Conservation (phyloP, 2,888 invertebrate genomes). For the Coleophora deauratella region DNA sequence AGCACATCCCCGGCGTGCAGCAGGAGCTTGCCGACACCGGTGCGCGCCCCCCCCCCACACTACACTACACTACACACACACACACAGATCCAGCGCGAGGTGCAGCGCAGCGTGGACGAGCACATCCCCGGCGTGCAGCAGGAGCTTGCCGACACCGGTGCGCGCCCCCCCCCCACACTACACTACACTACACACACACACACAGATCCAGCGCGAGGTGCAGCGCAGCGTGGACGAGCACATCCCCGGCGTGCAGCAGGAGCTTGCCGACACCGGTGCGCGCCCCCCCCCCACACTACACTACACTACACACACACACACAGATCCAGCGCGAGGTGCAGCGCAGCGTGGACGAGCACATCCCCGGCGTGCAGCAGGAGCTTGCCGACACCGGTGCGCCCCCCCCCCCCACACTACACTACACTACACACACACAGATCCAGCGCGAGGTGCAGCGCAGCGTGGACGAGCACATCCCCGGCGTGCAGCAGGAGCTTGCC, state of each 20-base stretch:
- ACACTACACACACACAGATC: too few species aligned
- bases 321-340: slow-evolving; percentile 78
- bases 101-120: slow-evolving; percentile 78
- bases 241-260: slow-evolving; percentile 73
- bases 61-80: too few species aligned
- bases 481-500: slow-evolving; percentile 45
- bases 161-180: too few species aligned
- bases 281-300: too few species aligned
- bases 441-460: slow-evolving; percentile 77
- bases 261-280: too few species aligned
- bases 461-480: slow-evolving; percentile 79
- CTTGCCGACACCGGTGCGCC: too few species aligned
- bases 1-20: slow-evolving; percentile 77
- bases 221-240: slow-evolving; percentile 78
- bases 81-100: slow-evolving; percentile 77
- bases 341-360: slow-evolving; percentile 77
- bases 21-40: not conserved
- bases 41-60: too few species aligned
- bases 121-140: slow-evolving; percentile 76
- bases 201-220: slow-evolving; percentile 77
- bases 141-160: too few species aligned
- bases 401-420: too few species aligned
- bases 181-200: too few species aligned
- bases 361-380: slow-evolving; percentile 70
- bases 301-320: too few species aligned